phyloP scores from a whole-genome alignment of 2,797 vertebrate genomes.

The Anolis apletophallus region DNA sequence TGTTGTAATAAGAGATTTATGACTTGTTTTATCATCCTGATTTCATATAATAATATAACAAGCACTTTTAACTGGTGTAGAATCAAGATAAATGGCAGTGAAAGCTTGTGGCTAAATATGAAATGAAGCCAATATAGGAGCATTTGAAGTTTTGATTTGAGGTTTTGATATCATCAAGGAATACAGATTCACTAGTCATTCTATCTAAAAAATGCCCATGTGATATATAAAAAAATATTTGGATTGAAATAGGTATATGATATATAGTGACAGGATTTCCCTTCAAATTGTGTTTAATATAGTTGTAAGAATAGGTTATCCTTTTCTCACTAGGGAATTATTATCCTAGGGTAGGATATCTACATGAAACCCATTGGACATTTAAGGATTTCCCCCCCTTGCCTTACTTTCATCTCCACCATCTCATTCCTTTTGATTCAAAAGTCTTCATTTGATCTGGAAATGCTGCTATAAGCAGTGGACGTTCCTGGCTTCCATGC shows the following conservation, averaged over 20 bases:
- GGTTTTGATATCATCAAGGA: conserved; percentile 27
- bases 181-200: conserved; percentile 44
- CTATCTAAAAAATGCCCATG: conserved; percentile 41
- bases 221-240: conserved; percentile 1
- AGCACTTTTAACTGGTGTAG: not conserved
- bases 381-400: not conserved
- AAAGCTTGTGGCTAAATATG: not conserved
- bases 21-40: not conserved
- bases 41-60: not conserved
- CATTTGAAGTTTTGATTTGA: conserved; percentile 22
- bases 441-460: not conserved
- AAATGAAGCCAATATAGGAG: not conserved
- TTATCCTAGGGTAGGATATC: too few species aligned
- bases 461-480: not conserved
- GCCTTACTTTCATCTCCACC: not conserved
- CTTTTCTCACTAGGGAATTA: too few species aligned
- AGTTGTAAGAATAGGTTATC: not conserved
- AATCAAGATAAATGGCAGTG: not conserved
- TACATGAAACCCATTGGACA: not conserved
- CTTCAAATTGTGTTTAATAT: not conserved
- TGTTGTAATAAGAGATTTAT: not conserved
- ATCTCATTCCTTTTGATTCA: not conserved
- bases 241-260: not conserved
- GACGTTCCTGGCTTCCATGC: too few species aligned
- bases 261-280: not conserved